A percentile compares a stretch with the other conserved stretches of the same genome.
These are phyloP conservation scores for Conops quadrifasciatus DNA, from an alignment of 2,888 invertebrate genomes.

Conservation along the genomic window DNA sequence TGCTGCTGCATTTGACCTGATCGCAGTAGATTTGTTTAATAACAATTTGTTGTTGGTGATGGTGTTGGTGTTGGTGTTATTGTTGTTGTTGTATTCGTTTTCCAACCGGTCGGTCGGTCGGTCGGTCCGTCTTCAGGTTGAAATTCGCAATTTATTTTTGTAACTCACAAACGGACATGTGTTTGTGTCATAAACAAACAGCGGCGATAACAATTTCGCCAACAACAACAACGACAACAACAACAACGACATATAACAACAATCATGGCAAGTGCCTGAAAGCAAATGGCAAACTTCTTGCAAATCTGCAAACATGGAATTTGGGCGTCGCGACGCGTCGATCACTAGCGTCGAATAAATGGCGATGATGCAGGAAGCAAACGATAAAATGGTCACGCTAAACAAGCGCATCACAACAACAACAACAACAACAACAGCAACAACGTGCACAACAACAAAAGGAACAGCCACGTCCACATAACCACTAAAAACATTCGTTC, in stretches of 20 bases:
- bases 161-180: constrained; percentile 9
- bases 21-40: neutral
- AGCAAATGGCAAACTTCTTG: constrained; percentile 8
- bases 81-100: no score
- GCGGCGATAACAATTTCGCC: neutral
- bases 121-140: neutral
- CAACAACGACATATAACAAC: no score
- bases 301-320: constrained; percentile 33
- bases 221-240: neutral
- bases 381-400: constrained; percentile 17
- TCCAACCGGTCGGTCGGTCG: neutral
- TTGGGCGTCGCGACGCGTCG: constrained; percentile 35
- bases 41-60: neutral
- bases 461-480: no score
- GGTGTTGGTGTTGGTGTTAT: neutral
- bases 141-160: constrained; percentile 31
- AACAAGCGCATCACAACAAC: constrained; percentile 27
- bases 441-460: no score
- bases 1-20: no score
- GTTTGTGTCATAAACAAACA: neutral
- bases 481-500: no score
- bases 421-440: neutral
- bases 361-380: constrained; percentile 32
- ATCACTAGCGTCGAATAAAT: constrained; percentile 31
- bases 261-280: no score